Percentiles rank a stretch among this genome's conserved stretches.
phyloP scores from a whole-genome alignment of 2,888 invertebrate species.

The Agonum fuliginosum region DNA sequence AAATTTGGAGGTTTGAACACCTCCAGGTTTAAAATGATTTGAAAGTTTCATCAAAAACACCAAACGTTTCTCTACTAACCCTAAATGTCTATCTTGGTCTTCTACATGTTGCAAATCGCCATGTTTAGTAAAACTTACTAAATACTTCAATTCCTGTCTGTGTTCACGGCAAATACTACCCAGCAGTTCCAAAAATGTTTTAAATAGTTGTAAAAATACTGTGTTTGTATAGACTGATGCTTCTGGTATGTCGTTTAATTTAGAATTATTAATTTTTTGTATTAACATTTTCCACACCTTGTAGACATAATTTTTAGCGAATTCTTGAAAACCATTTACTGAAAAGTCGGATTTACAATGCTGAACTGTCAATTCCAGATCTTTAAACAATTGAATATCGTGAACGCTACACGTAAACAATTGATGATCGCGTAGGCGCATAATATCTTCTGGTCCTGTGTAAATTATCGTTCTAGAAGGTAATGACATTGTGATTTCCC shows the following conservation, averaged over 20 bases:
- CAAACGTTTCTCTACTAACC: background rate
- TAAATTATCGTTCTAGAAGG: background rate
- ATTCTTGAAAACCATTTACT: background rate
- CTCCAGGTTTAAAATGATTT: slow-evolving; percentile 12
- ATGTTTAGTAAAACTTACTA: background rate
- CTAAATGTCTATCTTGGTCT: background rate
- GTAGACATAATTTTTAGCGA: background rate
- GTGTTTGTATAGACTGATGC: background rate
- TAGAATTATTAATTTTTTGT: background rate
- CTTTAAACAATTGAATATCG: slow-evolving; percentile 17
- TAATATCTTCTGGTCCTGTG: background rate
- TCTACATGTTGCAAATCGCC: background rate
- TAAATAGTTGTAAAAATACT: slow-evolving; percentile 1
- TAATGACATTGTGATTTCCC: background rate
- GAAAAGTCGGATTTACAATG: background rate
- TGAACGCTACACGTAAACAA: background rate
- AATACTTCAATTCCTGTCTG: background rate
- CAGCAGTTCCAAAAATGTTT: slow-evolving; percentile 18
- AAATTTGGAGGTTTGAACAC: background rate
- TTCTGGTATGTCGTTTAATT: background rate
- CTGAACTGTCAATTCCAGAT: background rate
- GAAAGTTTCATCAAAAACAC: background rate
- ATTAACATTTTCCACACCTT: background rate
- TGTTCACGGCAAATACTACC: background rate
- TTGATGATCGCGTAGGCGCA: background rate